Conservation (phyloP, 2,113 vertebrate species). For the Vimba vimba region DNA sequence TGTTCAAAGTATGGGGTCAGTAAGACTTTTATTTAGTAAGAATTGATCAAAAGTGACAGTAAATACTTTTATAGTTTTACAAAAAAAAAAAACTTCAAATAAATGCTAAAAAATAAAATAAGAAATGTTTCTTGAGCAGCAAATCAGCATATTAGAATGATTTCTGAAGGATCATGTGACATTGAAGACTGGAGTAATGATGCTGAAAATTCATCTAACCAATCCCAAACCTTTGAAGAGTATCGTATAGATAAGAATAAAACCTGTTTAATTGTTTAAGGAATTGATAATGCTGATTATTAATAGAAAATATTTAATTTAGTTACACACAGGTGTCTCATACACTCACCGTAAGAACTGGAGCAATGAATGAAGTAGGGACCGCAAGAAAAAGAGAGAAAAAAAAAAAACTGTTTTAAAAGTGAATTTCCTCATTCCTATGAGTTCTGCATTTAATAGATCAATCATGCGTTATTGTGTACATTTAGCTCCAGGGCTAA, state of each 20-base stretch:
- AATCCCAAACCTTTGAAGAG: not conserved
- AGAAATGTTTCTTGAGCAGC: not conserved
- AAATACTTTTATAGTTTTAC: not conserved
- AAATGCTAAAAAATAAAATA: not conserved
- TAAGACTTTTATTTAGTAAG: not conserved
- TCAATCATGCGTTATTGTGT: not conserved
- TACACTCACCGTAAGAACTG: slow-evolving; percentile 72
- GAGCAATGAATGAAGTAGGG: not conserved
- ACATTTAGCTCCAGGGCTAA: not conserved
- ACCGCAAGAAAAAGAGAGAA: slow-evolving; percentile 41
- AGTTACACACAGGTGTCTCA: not conserved
- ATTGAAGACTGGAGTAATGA: not conserved
- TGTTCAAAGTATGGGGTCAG: not conserved
- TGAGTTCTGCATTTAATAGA: not conserved
- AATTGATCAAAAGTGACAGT: not conserved
- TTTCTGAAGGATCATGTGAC: not conserved
- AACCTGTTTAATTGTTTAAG: not conserved
- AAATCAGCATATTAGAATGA: not conserved
- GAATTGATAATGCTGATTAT: not conserved
- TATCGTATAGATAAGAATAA: not conserved
- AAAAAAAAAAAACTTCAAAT: not conserved
- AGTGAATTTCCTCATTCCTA: not conserved
- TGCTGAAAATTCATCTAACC: not conserved
- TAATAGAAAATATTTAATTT: not conserved
- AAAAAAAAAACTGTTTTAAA: slow-evolving; percentile 31